Base-by-base conservation (phyloP, 23 tunicate species). In the Trididemnum miniatum region DNA sequence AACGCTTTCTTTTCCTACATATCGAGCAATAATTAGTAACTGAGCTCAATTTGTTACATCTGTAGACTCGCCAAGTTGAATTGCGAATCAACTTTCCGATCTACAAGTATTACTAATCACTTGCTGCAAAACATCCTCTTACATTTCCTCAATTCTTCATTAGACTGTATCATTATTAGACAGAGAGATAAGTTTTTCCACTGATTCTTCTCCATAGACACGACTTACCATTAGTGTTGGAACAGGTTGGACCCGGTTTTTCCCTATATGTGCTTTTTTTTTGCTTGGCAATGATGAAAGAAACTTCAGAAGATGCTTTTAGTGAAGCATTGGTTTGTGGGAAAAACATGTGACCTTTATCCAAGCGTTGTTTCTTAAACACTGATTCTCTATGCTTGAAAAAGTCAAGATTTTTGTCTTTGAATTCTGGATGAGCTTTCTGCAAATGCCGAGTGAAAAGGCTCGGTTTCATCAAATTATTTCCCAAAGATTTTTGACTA, bases 81-180 rank as follows among this genome's bases (percentile, higher is more conserved):
- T 63, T 63, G 69, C 69, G 44, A 71, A 71, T 28, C 77, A 50
- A 71, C 49, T 32, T 71, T 71, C 49, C 77, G 23, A 71, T 71
- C 44, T 71, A 33, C 77, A 71, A 71, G 31, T 71, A 71, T 71
- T 25, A 71, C 77, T 71, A 27, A 71, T 71, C 77, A 71, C 77
- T 33, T 71, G 77, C 77, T 71, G 77, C 40, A 71, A 71, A 71
- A 71, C 31, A 71, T 71, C 77, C 77, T 26, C 77, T 35, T 9
- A 71, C 77, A 71, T 71, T 71, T 71, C 50, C 77, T 35, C 50
- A 71, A 71, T 71, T 71, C 49, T 29, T 71, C 44, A 20, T 71
- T 71, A 23, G 49, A 71, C 77, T 71, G 77, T 71, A 71, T 71
- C 31, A 71, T 33, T 33, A 33, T 15, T 29, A 18, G 69, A 63